Evolutionary conservation across 1,140 invertebrate species (phyloP).

Genomic region (Melitaea cinxia): DNA sequence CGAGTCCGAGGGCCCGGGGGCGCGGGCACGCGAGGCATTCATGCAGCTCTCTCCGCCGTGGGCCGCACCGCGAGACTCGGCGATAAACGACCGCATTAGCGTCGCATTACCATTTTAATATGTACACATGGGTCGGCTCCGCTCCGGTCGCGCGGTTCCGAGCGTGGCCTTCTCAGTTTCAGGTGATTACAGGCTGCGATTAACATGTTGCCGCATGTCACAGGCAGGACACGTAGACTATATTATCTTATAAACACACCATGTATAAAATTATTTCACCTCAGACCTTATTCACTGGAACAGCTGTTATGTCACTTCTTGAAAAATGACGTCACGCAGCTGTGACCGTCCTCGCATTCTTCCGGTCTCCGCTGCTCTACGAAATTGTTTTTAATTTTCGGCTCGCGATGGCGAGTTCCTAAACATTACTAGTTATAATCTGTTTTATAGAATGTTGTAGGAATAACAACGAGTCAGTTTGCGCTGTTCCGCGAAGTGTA

Average conservation of each 20-base stretch:
- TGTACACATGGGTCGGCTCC: neutral
- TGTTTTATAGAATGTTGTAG: slow-evolving; percentile 2
- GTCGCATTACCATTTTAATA: slow-evolving; percentile 23
- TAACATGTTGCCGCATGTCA: too few species aligned
- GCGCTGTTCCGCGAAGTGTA: slow-evolving; percentile 7
- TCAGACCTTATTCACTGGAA: too few species aligned
- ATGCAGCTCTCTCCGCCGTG: slow-evolving; percentile 12
- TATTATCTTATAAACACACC: too few species aligned
- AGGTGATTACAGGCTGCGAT: too few species aligned
- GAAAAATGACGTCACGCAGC: neutral
- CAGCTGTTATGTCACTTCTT: too few species aligned
- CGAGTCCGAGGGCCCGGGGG: neutral
- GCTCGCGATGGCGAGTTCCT: too few species aligned
- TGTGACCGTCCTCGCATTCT: neutral
- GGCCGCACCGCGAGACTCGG: neutral
- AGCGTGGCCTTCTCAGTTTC: neutral
- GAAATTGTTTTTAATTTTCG: too few species aligned
- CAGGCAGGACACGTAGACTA: too few species aligned
- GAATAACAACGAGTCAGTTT: neutral
- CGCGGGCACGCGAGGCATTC: slow-evolving; percentile 23
- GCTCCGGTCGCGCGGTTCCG: neutral
- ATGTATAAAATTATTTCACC: too few species aligned
- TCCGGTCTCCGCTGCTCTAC: neutral
- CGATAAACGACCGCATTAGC: slow-evolving; percentile 20
- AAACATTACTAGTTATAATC: neutral